Evolutionary conservation across 2,888 invertebrate genomes (phyloP), one percentile per base, ranked within the genome.

Genomic region (Agrotis segetum): DNA sequence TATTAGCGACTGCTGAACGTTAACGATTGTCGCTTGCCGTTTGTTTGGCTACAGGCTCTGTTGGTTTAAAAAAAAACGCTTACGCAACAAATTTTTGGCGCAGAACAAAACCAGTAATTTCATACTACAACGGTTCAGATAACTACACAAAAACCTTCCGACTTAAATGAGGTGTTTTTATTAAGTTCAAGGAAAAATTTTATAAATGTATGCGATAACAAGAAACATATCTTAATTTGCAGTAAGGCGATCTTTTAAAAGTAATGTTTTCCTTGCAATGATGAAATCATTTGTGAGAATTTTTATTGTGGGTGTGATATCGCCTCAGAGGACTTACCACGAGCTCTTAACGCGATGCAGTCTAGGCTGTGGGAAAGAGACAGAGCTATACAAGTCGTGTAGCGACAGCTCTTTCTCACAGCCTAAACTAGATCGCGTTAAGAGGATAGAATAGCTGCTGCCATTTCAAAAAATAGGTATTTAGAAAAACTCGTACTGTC

Each of bases 181-280:
- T 62, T 79, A 79, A 74, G 64, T 63, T 79, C 64, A 74, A 79
- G 74, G 74, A 49, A 19, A 47, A 11, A 21, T 24, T 16, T 11
- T 14, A 14, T 40, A n/a, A n/a, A 11, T 40, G 40, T 34, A 24
- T 19, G 40, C 4, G 21, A 70, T 61, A 56, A 59, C 29, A 70
- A 59, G 47, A 69, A 58, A 34, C 16, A 47, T 76, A 21, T 76
- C 40, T 61, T 61, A 56, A 62, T 78, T 70, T 47, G 60, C 77
- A 70, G 55, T 58, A 47, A 47, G 13, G 13, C 44, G 47, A 58
- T 56, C 56, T 78, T 74, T 29, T 14, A 16, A 19, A 19, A 46
- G 7, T 55, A 46, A 65, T 21, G n/a, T 53, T 29, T 55, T 24
- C 16, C 11, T 78, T 71, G 53, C 13, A 50, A 49, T 69, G 17